Percentiles rank a stretch among this genome's conserved stretches.
Evolutionary conservation across 2,888 invertebrate species (phyloP).

Genomic region (Machimus atricapillus): DNA sequence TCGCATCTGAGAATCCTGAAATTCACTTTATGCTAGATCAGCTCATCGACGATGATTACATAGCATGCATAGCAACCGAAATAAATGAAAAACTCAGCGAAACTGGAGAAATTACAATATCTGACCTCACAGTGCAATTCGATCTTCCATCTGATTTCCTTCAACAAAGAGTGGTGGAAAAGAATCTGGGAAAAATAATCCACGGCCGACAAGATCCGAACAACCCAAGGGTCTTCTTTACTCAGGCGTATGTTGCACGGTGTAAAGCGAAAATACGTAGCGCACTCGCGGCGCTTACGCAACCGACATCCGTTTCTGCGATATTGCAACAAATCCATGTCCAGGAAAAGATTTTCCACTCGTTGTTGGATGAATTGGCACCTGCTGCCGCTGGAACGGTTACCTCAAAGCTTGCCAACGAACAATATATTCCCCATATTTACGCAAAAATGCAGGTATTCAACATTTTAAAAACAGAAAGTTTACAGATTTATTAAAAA

Average conservation of each 20-base stretch:
- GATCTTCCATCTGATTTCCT: slow-evolving; percentile 92
- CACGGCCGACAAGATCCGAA: slow-evolving; percentile 83
- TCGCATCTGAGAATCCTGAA: slow-evolving; percentile 74
- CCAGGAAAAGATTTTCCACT: slow-evolving; percentile 83
- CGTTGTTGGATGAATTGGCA: slow-evolving; percentile 70
- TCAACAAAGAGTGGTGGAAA: slow-evolving; percentile 76
- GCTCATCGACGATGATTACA: slow-evolving; percentile 84
- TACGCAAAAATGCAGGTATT: slow-evolving; percentile 72
- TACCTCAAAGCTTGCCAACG: slow-evolving; percentile 71
- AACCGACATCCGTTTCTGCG: slow-evolving; percentile 82
- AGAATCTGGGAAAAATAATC: slow-evolving; percentile 81
- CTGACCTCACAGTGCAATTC: slow-evolving; percentile 86
- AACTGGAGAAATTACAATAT: slow-evolving; percentile 83
- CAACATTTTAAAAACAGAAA: not conserved
- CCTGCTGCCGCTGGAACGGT: slow-evolving; percentile 70
- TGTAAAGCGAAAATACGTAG: slow-evolving; percentile 89
- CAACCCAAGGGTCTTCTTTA: slow-evolving; percentile 86
- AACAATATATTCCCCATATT: slow-evolving; percentile 73
- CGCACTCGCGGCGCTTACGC: slow-evolving; percentile 82
- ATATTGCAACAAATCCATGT: slow-evolving; percentile 80
- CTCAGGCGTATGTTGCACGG: slow-evolving; percentile 85
- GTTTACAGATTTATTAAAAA: not conserved
- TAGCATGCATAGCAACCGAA: slow-evolving; percentile 83
- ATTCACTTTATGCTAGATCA: slow-evolving; percentile 87
- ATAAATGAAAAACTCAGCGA: slow-evolving; percentile 91